phyloP scores from a whole-genome alignment of 2,888 invertebrate species.

The Drosophila setosimentum region DNA sequence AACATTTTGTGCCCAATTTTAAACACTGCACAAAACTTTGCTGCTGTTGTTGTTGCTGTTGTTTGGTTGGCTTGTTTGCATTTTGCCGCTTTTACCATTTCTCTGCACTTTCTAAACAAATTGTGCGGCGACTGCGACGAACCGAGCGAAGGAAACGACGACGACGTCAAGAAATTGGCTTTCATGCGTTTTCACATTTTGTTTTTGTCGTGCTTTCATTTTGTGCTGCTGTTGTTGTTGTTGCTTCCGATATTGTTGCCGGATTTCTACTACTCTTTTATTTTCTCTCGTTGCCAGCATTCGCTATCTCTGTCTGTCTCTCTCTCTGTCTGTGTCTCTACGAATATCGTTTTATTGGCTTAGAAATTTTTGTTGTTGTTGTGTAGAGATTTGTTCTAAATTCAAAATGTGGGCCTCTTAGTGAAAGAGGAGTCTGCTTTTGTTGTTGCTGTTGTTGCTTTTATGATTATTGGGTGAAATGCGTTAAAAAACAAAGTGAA shows the following conservation, averaged over 20 bases:
- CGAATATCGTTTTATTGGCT: conserved; percentile 69
- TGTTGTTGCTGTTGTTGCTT: conserved; percentile 22
- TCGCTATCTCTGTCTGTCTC: conserved; percentile 34
- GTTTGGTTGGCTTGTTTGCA: conserved; percentile 67
- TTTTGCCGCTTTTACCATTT: conserved; percentile 83
- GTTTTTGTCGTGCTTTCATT: conserved; percentile 81
- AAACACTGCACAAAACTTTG: conserved; percentile 53
- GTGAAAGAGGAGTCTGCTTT: conserved; percentile 61
- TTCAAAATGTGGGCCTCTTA: conserved; percentile 68
- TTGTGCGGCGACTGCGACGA: conserved; percentile 65
- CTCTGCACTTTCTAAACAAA: conserved; percentile 83
- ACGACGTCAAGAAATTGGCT: conserved; percentile 64
- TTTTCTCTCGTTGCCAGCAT: conserved; percentile 44
- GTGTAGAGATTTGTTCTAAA: conserved; percentile 76
- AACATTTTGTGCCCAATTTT: conserved; percentile 74
- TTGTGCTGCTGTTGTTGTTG: conserved; percentile 41
- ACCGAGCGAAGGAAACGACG: conserved; percentile 56
- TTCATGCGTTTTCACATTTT: conserved; percentile 81
- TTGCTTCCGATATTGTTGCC: conserved; percentile 29
- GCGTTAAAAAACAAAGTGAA: conserved; percentile 62
- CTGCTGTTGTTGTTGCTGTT: conserved; percentile 45
- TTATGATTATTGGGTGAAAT: conserved; percentile 69
- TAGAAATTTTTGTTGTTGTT: conserved; percentile 62
- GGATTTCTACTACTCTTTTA: conserved; percentile 73
- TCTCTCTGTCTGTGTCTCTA: conserved; percentile 38